Evolutionary conservation across 2,888 invertebrate genomes (phyloP).

Genomic region (Liopterus haemorrhoidalis): DNA sequence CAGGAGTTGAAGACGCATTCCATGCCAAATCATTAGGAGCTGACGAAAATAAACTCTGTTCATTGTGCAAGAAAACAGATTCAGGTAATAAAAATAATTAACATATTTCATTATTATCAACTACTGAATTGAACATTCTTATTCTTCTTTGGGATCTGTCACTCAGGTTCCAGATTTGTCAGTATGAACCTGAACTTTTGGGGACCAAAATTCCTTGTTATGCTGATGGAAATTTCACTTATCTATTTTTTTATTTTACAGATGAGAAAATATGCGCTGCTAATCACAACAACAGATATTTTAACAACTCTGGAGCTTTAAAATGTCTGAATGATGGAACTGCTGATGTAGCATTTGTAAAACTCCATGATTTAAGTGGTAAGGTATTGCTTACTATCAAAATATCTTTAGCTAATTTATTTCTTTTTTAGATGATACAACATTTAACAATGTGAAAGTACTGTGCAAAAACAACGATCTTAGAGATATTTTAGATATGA

Average conservation of each 20-base stretch:
- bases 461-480: slow-evolving; percentile 58
- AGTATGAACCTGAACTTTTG: too few species aligned
- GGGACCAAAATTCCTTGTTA: too few species aligned
- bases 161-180: too few species aligned
- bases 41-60: slow-evolving; percentile 39
- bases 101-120: slow-evolving; percentile 1
- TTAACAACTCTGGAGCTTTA: slow-evolving; percentile 56
- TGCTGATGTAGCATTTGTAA: slow-evolving; percentile 54
- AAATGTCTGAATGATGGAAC: slow-evolving; percentile 49
- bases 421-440: slow-evolving; percentile 9
- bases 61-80: slow-evolving; percentile 31
- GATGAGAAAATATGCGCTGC: slow-evolving; percentile 51
- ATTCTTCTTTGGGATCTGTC: too few species aligned
- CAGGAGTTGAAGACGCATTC: slow-evolving; percentile 51
- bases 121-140: too few species aligned
- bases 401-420: neutral
- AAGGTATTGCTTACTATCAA: slow-evolving; percentile 1
- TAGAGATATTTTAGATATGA: slow-evolving; percentile 35
- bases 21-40: slow-evolving; percentile 43
- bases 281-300: slow-evolving; percentile 51
- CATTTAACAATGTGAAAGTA: slow-evolving; percentile 42
- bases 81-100: slow-evolving; percentile 13
- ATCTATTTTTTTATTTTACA: slow-evolving; percentile 23
- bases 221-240: too few species aligned
- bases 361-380: slow-evolving; percentile 13